Evolutionary conservation across 1,140 invertebrate genomes (phyloP).

Genomic region (Bombus consobrinus): DNA sequence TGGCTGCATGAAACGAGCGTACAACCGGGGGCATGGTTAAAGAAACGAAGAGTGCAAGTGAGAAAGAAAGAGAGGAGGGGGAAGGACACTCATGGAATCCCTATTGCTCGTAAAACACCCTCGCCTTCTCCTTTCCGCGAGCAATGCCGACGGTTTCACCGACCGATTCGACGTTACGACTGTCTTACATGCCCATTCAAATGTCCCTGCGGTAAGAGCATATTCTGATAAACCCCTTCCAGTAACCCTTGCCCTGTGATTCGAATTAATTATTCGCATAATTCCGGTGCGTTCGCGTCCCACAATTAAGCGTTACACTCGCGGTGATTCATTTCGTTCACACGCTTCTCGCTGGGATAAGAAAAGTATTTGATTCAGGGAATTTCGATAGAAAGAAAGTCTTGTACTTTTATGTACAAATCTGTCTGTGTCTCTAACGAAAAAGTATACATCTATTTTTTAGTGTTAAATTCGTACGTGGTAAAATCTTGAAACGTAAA

Average conservation of each 20-base stretch:
- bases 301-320: slow-evolving; percentile 52
- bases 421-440: too few species aligned
- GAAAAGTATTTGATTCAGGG: too few species aligned
- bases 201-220: slow-evolving; percentile 67
- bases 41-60: background rate
- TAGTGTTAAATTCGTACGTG: too few species aligned
- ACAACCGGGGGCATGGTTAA: background rate
- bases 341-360: background rate
- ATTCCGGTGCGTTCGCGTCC: slow-evolving; percentile 27
- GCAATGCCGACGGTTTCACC: slow-evolving; percentile 14
- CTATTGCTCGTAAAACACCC: slow-evolving; percentile 68
- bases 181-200: slow-evolving; percentile 66
- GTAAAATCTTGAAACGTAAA: too few species aligned
- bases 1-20: slow-evolving; percentile 26
- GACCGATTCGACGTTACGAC: slow-evolving; percentile 54
- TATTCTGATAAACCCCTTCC: slow-evolving; percentile 61
- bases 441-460: too few species aligned
- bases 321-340: slow-evolving; percentile 19
- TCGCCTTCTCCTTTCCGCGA: slow-evolving; percentile 36
- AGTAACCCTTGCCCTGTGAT: slow-evolving; percentile 51
- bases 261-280: slow-evolving; percentile 77
- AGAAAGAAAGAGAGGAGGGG: background rate
- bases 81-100: slow-evolving; percentile 37
- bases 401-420: too few species aligned
- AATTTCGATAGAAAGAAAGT: too few species aligned